Conservation (phyloP, 2,797 vertebrate genomes). For the Rachycentron canadum region DNA sequence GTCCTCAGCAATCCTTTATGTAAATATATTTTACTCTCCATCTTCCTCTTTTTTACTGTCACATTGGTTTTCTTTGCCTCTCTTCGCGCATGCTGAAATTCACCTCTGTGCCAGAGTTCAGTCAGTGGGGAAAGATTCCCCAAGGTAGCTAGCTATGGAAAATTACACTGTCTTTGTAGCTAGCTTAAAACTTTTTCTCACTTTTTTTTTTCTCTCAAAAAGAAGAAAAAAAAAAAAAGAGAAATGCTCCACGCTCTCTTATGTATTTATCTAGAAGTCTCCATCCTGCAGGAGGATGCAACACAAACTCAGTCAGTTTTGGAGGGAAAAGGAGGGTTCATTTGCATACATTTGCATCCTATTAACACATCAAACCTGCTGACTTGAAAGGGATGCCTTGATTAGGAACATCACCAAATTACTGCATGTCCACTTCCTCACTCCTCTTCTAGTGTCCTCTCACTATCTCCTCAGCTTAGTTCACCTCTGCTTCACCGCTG, state of each 20-base stretch:
- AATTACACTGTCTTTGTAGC: slow-evolving; percentile 26
- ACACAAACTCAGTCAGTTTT: slow-evolving; percentile 60
- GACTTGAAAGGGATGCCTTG: slow-evolving; percentile 81
- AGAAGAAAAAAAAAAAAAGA: background rate
- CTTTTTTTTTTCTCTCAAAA: slow-evolving; percentile 19
- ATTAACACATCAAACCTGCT: slow-evolving; percentile 86
- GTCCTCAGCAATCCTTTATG: slow-evolving; percentile 47
- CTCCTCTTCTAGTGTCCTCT: slow-evolving; percentile 28
- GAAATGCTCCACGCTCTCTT: slow-evolving; percentile 3
- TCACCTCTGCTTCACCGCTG: slow-evolving; percentile 7
- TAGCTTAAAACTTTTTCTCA: slow-evolving; percentile 11
- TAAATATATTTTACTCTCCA: slow-evolving; percentile 51
- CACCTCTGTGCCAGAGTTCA: background rate
- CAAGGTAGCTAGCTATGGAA: background rate
- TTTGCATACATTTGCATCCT: slow-evolving; percentile 83
- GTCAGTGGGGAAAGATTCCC: slow-evolving; percentile 31
- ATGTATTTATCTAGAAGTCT: slow-evolving; percentile 28
- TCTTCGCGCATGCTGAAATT: slow-evolving; percentile 12
- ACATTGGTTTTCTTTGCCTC: background rate
- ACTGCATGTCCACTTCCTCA: slow-evolving; percentile 58
- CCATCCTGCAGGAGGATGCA: slow-evolving; percentile 39
- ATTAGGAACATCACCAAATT: slow-evolving; percentile 77
- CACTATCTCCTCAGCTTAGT: slow-evolving; percentile 1
- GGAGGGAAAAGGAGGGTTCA: slow-evolving; percentile 61
- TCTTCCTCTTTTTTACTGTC: slow-evolving; percentile 21